Conservation (phyloP, 2,113 vertebrate genomes). For the Colaptes auratus region DNA sequence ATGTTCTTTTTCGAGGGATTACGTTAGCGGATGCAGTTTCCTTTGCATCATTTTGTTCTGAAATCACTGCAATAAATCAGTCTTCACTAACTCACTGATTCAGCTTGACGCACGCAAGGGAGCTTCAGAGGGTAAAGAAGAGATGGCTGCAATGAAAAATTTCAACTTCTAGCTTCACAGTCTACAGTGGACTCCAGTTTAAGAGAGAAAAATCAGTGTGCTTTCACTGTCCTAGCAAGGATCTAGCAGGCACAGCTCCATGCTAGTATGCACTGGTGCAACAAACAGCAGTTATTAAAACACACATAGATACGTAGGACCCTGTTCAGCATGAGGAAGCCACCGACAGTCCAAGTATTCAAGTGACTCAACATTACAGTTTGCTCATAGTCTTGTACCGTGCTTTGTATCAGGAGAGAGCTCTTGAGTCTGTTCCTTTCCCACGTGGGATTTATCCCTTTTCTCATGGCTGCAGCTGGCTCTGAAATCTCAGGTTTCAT, state of each 20-base stretch:
- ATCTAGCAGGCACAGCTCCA: conserved; percentile 22
- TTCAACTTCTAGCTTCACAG: not conserved
- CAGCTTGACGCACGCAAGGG: not conserved
- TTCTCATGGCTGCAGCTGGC: not conserved
- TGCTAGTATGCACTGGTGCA: not conserved
- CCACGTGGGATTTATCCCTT: not conserved
- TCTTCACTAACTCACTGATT: not conserved
- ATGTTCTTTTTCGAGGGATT: not conserved
- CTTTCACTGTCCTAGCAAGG: not conserved
- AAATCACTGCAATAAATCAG: conserved; percentile 53
- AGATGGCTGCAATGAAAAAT: not conserved
- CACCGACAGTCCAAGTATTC: not conserved
- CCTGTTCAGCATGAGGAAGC: conserved; percentile 18
- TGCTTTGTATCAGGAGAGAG: not conserved
- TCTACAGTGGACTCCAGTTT: not conserved
- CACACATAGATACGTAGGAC: not conserved
- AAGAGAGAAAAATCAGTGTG: not conserved
- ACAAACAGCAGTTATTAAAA: conserved; percentile 35
- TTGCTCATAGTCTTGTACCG: not conserved
- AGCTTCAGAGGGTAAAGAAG: conserved; percentile 20
- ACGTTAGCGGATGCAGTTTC: not conserved
- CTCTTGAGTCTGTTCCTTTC: not conserved
- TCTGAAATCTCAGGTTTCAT: not conserved
- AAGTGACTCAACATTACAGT: not conserved
- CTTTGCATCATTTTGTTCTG: conserved; percentile 4